Evolutionary conservation across 2,888 invertebrate genomes (phyloP), one percentile per base, ranked within the genome.

Genomic region (Leptopilina myrica): DNA sequence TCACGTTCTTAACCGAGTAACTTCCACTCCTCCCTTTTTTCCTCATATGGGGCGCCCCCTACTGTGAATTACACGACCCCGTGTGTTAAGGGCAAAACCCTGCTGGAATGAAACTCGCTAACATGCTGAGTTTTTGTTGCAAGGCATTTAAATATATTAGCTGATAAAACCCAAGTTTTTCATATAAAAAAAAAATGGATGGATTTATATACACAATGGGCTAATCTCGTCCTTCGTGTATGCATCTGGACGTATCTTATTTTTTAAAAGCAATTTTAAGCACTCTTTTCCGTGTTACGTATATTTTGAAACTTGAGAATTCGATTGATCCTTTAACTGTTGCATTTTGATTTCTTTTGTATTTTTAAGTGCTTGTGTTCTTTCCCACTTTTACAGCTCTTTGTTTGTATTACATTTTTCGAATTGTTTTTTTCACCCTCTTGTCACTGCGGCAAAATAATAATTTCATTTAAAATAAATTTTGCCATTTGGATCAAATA

Each of bases 1-100:
- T 91, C 88, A 86, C 83, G 83, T 84, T 86, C 85, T 84, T 87
- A 87, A 89, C 76, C 81, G 82, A 83, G 84, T 83, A 82, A 84
- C 83, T 80, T 78, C 82, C 83, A 80, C 81, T 67, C 78, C 84
- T 69, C 85, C 82, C 79, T 65, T 73, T 53, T 66, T 66, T 73
- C 56, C 26, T 15, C 75, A 59, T 53, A 53, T 67, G 80, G 84
- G 78, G 78, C 62, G 76, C 83, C 82, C 79, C 82, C 83, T 79
- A 82, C 64, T 76, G 84, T 59, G 76, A 79, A 77, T 73, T 75
- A 75, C 81, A 65, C 76, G 76, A 59, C 78, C 80, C 15, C 78
- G 76, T 80, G 79, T 78, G 78, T 80, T 79, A 78, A 69, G 77
- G 67, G 81, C 77, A 75, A 78, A 76, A 75, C 79, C 49, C 77